phyloP scores from a whole-genome alignment of 2,113 vertebrate species.

The Machaerirhynchus nigripectus region DNA sequence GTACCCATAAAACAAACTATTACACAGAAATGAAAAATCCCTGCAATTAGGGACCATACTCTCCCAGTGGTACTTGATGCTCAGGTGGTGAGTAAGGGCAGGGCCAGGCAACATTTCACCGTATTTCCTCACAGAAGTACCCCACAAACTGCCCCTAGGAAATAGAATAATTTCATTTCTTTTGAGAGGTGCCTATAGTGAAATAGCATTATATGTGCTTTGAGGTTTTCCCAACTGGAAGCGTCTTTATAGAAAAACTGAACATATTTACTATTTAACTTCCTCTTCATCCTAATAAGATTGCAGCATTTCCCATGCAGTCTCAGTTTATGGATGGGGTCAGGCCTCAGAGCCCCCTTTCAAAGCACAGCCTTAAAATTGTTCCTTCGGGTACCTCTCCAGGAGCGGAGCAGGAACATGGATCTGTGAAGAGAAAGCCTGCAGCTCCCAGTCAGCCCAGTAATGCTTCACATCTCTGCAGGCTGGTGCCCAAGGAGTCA shows the following conservation, averaged over 20 bases:
- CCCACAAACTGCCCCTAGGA: background rate
- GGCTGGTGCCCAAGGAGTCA: background rate
- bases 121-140: background rate
- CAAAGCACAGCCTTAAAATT: background rate
- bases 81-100: background rate
- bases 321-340: accelerated
- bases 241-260: background rate
- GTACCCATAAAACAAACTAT: background rate
- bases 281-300: background rate
- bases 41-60: background rate
- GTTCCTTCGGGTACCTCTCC: background rate
- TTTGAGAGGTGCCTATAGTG: background rate
- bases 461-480: accelerated
- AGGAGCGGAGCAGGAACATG: background rate
- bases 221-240: background rate
- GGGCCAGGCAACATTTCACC: background rate
- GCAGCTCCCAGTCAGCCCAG: accelerated
- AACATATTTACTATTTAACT: background rate
- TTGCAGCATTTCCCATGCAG: background rate
- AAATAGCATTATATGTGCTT: background rate
- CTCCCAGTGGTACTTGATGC: background rate
- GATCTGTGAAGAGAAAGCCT: background rate
- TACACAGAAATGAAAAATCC: background rate
- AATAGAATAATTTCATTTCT: background rate
- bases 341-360: background rate